Percentiles rank a stretch among this genome's conserved stretches.
Conservation (phyloP, 1,140 invertebrate species). For the Drosophila paulistorum region DNA sequence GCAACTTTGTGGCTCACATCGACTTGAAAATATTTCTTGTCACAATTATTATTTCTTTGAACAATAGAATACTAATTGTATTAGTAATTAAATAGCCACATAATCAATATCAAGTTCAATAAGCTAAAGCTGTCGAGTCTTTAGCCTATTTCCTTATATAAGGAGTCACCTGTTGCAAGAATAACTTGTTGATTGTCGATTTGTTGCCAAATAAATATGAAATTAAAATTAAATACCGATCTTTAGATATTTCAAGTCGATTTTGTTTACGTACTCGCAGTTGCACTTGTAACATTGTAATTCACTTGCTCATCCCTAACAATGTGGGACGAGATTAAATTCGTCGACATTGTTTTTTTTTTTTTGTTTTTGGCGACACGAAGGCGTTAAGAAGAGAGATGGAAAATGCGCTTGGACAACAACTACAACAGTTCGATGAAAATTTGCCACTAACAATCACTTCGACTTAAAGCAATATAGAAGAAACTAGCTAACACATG, state of each 20-base stretch:
- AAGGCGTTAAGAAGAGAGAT: constrained; percentile 31
- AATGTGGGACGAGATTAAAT: constrained; percentile 15
- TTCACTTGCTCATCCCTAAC: constrained; percentile 34
- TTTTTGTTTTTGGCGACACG: constrained; percentile 37
- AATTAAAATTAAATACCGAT: no score
- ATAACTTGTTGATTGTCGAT: background rate
- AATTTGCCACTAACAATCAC: constrained; percentile 32
- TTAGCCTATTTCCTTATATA: no score
- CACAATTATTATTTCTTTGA: background rate
- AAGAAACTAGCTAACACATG: constrained; percentile 39
- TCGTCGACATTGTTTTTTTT: background rate
- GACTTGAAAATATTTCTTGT: background rate
- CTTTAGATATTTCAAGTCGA: no score
- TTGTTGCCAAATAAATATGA: no score
- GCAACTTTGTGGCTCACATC: background rate
- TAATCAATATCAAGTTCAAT: no score
- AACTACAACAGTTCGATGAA: constrained; percentile 21
- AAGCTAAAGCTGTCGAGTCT: no score
- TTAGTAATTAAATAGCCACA: no score
- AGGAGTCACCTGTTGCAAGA: no score
- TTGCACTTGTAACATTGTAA: background rate
- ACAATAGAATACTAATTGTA: no score
- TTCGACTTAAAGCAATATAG: constrained; percentile 27
- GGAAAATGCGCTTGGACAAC: constrained; percentile 21
- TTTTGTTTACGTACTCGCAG: no score